Conservation (phyloP, 2,797 vertebrate species). For the Muscicapa striata region DNA sequence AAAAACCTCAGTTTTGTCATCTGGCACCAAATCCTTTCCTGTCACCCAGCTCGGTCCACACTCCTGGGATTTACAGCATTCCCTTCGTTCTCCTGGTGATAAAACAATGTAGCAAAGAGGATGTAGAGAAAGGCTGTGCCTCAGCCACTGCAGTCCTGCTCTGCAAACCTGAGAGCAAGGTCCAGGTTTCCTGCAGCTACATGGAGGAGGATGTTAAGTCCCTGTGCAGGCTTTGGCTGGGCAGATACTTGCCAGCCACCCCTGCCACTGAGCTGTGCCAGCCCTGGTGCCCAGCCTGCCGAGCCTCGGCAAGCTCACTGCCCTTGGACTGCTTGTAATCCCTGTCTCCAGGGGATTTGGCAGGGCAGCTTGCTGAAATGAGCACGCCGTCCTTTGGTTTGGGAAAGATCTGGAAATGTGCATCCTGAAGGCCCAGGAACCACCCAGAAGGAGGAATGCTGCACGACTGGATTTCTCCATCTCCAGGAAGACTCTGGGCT, state of each 20-base stretch:
- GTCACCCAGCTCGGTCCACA: background rate
- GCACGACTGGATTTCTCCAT: background rate
- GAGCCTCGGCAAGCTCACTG: fast-evolving
- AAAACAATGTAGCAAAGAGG: background rate
- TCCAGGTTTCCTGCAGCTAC: background rate
- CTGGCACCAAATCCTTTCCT: background rate
- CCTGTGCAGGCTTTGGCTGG: background rate
- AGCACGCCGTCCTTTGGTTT: background rate
- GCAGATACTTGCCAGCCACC: background rate
- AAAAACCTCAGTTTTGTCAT: background rate
- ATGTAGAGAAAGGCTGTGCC: background rate
- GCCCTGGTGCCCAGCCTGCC: background rate
- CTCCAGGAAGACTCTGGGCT: background rate
- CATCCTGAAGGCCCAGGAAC: slow-evolving; percentile 22
- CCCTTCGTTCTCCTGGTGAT: fast-evolving
- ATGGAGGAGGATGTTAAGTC: background rate
- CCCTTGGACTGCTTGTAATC: background rate
- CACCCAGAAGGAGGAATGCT: slow-evolving; percentile 3
- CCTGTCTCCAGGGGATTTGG: background rate
- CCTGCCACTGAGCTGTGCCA: background rate
- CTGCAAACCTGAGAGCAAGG: background rate
- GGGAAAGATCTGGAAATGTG: background rate
- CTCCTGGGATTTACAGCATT: background rate
- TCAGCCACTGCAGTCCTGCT: fast-evolving
- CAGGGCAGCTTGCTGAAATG: background rate